These are phyloP conservation scores for Liodrosophila aerea DNA, from an alignment of 2,888 invertebrate species.

Conservation along the genomic window DNA sequence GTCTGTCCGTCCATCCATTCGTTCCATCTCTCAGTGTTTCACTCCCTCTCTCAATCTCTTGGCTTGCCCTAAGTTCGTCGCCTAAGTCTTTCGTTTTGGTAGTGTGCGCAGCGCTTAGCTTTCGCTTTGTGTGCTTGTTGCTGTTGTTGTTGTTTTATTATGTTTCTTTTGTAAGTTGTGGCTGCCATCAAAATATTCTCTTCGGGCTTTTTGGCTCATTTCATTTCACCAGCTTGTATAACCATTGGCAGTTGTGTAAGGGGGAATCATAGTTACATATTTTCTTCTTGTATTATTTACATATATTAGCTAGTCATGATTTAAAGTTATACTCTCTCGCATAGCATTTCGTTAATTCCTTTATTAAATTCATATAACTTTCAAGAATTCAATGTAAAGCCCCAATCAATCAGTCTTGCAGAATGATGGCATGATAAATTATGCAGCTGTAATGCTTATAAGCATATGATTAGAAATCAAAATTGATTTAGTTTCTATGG, in stretches of 20 bases:
- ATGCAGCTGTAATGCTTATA: too few species aligned
- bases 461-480: too few species aligned
- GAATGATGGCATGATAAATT: too few species aligned
- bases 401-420: too few species aligned
- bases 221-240: constrained; percentile 52
- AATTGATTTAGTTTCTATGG: too few species aligned
- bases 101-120: constrained; percentile 57
- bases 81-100: constrained; percentile 74
- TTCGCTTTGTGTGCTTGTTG: constrained; percentile 59
- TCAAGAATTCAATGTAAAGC: too few species aligned
- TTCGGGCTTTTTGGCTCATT: constrained; percentile 13
- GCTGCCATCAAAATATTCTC: constrained; percentile 40
- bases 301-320: too few species aligned
- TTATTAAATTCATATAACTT: too few species aligned
- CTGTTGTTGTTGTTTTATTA: background rate
- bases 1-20: too few species aligned
- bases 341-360: background rate
- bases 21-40: background rate
- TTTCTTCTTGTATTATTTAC: too few species aligned
- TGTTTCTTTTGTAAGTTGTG: constrained; percentile 6
- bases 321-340: too few species aligned
- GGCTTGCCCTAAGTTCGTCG: constrained; percentile 49
- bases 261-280: constrained; percentile 10
- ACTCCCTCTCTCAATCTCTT: constrained; percentile 2
- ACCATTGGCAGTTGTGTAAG: constrained; percentile 44